Percentiles rank a stretch among this genome's conserved stretches.
Conservation (phyloP, 2,113 vertebrate species). For the Bombycilla garrulus region DNA sequence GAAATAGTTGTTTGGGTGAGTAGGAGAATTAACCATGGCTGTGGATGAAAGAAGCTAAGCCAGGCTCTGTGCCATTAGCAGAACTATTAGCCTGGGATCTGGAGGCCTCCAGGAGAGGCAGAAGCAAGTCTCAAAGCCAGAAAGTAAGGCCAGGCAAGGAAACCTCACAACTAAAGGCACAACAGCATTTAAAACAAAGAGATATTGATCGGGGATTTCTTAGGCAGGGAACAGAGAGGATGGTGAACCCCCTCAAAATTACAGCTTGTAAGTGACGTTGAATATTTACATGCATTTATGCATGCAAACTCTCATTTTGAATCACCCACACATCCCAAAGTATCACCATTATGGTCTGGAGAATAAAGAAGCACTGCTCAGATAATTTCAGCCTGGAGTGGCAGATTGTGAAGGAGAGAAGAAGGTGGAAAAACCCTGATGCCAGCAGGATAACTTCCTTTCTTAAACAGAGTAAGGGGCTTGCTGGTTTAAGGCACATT, state of each 20-base stretch:
- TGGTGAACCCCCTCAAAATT: background rate
- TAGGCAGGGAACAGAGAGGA: background rate
- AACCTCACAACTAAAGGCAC: background rate
- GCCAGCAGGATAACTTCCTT: background rate
- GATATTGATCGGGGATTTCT: background rate
- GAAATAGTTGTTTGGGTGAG: conserved; percentile 18
- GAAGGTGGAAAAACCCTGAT: background rate
- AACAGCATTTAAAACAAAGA: background rate
- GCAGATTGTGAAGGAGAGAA: background rate
- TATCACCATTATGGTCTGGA: background rate
- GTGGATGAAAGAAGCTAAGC: background rate
- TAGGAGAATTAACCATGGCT: background rate
- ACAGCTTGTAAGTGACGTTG: background rate
- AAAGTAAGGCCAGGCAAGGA: background rate
- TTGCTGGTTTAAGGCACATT: background rate
- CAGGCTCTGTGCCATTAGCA: background rate
- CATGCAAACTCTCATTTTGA: background rate
- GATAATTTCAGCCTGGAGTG: background rate
- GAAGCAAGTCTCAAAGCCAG: background rate
- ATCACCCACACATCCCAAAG: background rate
- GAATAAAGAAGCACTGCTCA: background rate
- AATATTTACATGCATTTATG: background rate
- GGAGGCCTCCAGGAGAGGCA: background rate
- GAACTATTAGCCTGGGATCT: background rate
- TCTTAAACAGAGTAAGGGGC: background rate